Conservation (phyloP, 2,888 invertebrate species). For the Leistus spinibarbis region DNA sequence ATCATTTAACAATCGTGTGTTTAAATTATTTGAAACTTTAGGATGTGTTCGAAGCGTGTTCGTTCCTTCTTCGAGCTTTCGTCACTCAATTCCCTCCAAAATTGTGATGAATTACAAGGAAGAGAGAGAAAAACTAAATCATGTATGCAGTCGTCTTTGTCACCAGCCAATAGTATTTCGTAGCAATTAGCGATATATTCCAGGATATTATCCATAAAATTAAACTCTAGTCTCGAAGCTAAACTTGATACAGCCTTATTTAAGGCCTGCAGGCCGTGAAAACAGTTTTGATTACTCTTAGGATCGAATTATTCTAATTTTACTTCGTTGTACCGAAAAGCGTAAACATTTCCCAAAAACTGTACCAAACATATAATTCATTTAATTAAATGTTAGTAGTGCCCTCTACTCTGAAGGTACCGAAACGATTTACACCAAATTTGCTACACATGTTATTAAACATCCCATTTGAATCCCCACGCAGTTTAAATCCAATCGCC, state of each 20-base stretch:
- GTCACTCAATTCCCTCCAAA: background rate
- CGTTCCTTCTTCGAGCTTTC: background rate
- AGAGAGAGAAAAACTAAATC: background rate
- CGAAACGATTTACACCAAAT: too few relatives aligned
- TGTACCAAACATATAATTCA: too few relatives aligned
- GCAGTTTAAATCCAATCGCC: too few relatives aligned
- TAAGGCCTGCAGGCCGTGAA: background rate
- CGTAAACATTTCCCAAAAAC: too few relatives aligned
- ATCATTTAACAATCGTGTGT: background rate
- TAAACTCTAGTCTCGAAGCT: background rate
- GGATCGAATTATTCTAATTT: too few relatives aligned
- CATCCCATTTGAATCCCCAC: too few relatives aligned
- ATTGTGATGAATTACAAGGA: background rate
- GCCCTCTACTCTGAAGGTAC: too few relatives aligned
- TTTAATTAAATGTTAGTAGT: too few relatives aligned
- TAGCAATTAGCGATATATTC: background rate
- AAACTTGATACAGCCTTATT: background rate
- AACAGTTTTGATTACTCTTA: background rate
- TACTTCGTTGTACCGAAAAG: too few relatives aligned
- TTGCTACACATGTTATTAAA: too few relatives aligned
- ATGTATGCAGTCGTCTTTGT: background rate
- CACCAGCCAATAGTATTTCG: background rate
- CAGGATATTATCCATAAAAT: background rate
- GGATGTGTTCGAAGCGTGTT: background rate
- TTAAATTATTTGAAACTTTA: background rate